These are phyloP conservation scores for Darevskia mixta DNA, from an alignment of 2,797 vertebrate genomes.

Conservation along the genomic window DNA sequence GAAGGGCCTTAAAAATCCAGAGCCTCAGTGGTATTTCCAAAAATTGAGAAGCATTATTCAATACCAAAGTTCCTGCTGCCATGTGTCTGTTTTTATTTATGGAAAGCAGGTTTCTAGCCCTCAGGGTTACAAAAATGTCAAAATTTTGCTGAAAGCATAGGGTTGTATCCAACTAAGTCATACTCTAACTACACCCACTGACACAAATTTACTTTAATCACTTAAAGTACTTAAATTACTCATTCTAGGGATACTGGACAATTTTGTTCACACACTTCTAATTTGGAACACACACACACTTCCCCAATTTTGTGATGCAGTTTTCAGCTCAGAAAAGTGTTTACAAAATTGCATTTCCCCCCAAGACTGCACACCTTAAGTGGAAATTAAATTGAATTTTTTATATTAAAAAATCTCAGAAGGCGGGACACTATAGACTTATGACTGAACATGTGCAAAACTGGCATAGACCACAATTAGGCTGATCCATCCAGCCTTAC, in stretches of 20 bases:
- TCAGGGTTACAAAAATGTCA: neutral
- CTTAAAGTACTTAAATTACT: neutral
- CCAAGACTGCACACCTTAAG: neutral
- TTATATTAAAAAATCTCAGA: neutral
- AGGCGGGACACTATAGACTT: neutral
- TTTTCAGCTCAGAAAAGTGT: neutral
- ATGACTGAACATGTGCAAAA: neutral
- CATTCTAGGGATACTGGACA: neutral
- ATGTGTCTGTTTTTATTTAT: neutral
- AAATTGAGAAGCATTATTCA: neutral
- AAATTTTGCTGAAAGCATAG: neutral
- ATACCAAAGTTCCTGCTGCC: neutral
- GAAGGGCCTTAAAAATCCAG: neutral
- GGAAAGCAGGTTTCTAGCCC: neutral
- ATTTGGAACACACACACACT: neutral
- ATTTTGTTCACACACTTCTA: neutral
- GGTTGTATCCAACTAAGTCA: too few species aligned
- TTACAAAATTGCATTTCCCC: too few species aligned
- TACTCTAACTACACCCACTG: too few species aligned
- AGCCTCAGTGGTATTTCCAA: neutral
- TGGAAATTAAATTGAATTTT: neutral
- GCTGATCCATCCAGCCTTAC: neutral
- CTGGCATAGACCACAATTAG: neutral
- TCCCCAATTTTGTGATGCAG: neutral
- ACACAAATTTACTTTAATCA: too few species aligned